phyloP scores from a whole-genome alignment of 2,888 invertebrate species.

The Acrobasis consociella region DNA sequence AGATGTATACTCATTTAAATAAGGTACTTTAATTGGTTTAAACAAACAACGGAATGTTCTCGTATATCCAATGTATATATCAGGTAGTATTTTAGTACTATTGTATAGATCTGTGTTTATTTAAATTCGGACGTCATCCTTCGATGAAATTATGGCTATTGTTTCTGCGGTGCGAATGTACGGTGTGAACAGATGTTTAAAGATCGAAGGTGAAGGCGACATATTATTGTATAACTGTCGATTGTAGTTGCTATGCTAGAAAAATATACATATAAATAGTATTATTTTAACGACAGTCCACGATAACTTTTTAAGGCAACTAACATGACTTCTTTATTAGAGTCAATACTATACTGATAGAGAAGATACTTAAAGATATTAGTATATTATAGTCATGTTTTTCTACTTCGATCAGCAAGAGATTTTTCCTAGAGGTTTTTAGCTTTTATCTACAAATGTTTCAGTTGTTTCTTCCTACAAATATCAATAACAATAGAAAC shows the following conservation, averaged over 20 bases:
- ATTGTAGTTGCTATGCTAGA: not conserved
- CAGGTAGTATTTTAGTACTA: constrained; percentile 2
- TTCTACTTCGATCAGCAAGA: no score
- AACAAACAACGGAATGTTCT: not conserved
- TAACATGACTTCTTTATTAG: no score
- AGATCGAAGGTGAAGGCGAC: constrained; percentile 41
- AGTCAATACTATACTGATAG: no score
- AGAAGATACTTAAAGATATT: no score
- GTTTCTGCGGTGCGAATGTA: constrained; percentile 39
- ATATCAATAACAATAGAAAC: no score
- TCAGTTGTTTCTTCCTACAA: no score
- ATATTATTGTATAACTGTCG: constrained; percentile 19
- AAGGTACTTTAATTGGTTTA: constrained; percentile 1
- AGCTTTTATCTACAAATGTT: no score
- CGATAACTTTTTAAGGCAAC: no score
- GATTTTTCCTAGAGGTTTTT: no score
- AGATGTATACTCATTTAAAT: not conserved
- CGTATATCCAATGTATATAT: not conserved
- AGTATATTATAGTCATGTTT: no score
- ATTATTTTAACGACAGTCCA: no score
- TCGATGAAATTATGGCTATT: constrained; percentile 48
- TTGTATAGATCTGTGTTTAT: constrained; percentile 7
- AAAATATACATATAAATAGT: not conserved
- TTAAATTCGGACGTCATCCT: constrained; percentile 31
- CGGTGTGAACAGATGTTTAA: constrained; percentile 48